These are phyloP conservation scores for Brachymystax lenok DNA, from an alignment of 2,797 vertebrate species.

Conservation along the genomic window DNA sequence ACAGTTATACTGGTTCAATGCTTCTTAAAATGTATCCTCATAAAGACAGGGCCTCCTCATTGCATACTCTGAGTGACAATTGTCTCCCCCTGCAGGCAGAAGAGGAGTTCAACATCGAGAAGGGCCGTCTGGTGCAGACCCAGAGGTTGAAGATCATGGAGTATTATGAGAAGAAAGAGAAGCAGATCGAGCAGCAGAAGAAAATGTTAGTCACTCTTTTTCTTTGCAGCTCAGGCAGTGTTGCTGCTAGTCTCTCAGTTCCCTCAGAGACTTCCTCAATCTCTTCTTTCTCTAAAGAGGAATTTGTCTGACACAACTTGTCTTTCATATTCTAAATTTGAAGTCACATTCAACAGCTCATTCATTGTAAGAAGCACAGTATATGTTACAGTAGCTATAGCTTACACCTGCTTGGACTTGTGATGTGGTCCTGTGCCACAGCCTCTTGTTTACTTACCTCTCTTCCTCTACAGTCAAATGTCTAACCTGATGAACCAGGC, in stretches of 20 bases:
- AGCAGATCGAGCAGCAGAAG: conserved; percentile 99
- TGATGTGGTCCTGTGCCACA: not conserved
- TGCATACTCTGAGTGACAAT: not conserved
- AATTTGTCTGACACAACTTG: conserved; percentile 18
- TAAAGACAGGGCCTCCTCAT: not conserved
- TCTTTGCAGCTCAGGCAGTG: not conserved
- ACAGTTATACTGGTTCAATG: not conserved
- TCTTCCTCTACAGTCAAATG: conserved; percentile 86
- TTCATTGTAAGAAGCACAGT: not conserved
- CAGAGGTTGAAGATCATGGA: conserved; percentile 99
- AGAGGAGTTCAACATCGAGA: conserved; percentile 99
- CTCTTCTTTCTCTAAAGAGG: conserved; percentile 40
- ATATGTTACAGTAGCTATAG: not conserved
- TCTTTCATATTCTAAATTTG: conserved; percentile 32
- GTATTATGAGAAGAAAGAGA: conserved; percentile 99
- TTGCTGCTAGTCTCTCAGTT: not conserved
- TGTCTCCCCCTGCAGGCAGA: conserved; percentile 84
- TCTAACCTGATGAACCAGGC: conserved; percentile 99
- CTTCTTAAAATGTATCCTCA: not conserved
- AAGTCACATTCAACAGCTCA: not conserved
- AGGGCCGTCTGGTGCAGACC: conserved; percentile 96
- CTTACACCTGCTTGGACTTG: not conserved
- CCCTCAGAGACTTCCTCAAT: not conserved
- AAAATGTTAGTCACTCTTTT: conserved; percentile 87
- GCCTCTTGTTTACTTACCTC: conserved; percentile 31